Conservation (phyloP, 2,797 vertebrate species). For the Sebastes hubbsi region DNA sequence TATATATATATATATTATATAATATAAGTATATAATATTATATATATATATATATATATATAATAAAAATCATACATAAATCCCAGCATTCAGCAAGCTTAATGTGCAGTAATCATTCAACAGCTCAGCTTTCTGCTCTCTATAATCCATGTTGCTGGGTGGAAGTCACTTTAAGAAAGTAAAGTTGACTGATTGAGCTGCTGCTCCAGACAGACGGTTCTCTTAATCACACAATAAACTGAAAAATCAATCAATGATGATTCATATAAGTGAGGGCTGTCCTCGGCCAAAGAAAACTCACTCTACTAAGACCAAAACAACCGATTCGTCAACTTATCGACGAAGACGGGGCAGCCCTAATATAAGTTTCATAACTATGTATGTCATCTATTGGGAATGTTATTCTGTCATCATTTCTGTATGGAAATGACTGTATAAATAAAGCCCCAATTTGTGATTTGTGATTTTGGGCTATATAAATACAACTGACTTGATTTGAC, state of each 20-base stretch:
- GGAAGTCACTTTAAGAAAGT: background rate
- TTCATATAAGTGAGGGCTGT: background rate
- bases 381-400: background rate
- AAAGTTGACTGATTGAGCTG: background rate
- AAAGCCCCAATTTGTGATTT: background rate
- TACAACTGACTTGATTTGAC: background rate
- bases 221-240: background rate
- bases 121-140: background rate
- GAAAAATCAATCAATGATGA: background rate
- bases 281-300: too few relatives aligned
- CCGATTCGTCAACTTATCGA: too few relatives aligned
- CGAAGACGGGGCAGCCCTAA: too few relatives aligned
- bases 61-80: too few relatives aligned
- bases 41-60: too few relatives aligned
- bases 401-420: background rate
- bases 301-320: too few relatives aligned
- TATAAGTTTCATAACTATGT: background rate
- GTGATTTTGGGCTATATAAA: background rate
- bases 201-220: background rate
- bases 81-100: background rate
- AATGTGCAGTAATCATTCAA: background rate
- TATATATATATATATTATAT: too few relatives aligned
- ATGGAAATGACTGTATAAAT: background rate
- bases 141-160: background rate
- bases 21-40: too few relatives aligned